Evolutionary conservation across 2,888 invertebrate species (phyloP).

Genomic region (Margaritifera margaritifera): DNA sequence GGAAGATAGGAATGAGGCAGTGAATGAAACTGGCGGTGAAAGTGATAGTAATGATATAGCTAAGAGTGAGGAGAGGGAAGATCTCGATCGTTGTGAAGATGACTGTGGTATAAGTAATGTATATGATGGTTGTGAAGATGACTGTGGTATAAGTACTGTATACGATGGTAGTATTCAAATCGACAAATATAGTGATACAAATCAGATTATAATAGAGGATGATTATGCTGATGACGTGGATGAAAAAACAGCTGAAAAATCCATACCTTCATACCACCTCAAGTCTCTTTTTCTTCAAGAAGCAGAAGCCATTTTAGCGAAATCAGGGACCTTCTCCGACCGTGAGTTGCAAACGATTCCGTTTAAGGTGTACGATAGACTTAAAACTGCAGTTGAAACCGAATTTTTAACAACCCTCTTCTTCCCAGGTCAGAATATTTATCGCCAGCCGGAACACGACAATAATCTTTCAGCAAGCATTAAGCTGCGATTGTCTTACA

Average conservation of each 20-base stretch:
- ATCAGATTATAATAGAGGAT: background rate
- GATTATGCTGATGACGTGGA: constrained; percentile 4
- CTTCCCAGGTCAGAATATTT: constrained; percentile 10
- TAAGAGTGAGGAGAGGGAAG: background rate
- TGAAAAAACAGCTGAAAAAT: constrained; percentile 16
- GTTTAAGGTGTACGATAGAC: constrained; percentile 9
- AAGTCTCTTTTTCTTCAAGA: constrained; percentile 23
- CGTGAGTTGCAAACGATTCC: constrained; percentile 2
- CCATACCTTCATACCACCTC: constrained; percentile 23
- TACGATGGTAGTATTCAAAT: no score
- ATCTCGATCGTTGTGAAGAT: background rate
- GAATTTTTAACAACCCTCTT: constrained; percentile 10
- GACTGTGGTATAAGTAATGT: no score
- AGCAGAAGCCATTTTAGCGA: background rate
- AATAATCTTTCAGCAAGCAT: no score
- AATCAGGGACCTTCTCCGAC: constrained; percentile 4
- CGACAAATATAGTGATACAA: background rate
- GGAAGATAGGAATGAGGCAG: background rate
- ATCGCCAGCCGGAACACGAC: background rate
- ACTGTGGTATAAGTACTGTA: no score
- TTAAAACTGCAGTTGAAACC: constrained; percentile 10
- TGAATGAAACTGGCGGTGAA: background rate
- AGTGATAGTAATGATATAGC: background rate
- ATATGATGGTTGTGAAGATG: no score
- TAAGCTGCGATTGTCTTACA: no score